Base-by-base conservation (phyloP, 2,888 invertebrate species). In the Abrostola tripartita region DNA sequence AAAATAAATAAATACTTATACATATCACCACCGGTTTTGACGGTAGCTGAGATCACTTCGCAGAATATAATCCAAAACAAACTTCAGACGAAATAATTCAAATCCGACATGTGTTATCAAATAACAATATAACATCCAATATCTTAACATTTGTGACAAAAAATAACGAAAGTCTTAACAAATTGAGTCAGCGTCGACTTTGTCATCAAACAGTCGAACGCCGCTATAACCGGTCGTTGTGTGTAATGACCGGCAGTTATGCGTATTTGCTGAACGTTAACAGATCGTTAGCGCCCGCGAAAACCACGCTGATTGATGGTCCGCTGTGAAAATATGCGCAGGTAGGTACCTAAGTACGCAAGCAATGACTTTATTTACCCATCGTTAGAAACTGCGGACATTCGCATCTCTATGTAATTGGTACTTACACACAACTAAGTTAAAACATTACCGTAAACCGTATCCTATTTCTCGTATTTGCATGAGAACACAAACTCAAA, bases 211-310 rank as follows among this genome's bases (percentile, higher is more conserved):
- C 52, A 50, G 52, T 24, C 24, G 24, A 24, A 24, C 24, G 24
- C 52, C 9, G 11, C 42, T 11, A 58, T 50, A 70, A 68, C 73
- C 63, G 59, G 63, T 61, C 55, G 44, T 37, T 40, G 54, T 52
- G 58, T 44, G 57, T 60, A 74, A 61, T 63, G 51, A 55, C 57
- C 47, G 50, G 9, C 66, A 58, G 70, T 77, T 61, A 65, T 52
- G 57, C 40, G 37, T 76, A 73, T 77, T 77, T 63, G 63, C 52
- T 65, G 41, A 67, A 11, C 14, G 52, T 79, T 73, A 75, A 61
- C 78, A 68, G 65, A 52, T 79, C 74, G 71, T 78, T 74, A 76
- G 68, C 65, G 51, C n/a, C 37, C 36, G 52, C 53, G 37, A 61
- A 71, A 49, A 56, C 44, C 55, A 42, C 24, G 24, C 44, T 71